phyloP scores from a whole-genome alignment of 2,113 vertebrate species.

The Pipa parva region DNA sequence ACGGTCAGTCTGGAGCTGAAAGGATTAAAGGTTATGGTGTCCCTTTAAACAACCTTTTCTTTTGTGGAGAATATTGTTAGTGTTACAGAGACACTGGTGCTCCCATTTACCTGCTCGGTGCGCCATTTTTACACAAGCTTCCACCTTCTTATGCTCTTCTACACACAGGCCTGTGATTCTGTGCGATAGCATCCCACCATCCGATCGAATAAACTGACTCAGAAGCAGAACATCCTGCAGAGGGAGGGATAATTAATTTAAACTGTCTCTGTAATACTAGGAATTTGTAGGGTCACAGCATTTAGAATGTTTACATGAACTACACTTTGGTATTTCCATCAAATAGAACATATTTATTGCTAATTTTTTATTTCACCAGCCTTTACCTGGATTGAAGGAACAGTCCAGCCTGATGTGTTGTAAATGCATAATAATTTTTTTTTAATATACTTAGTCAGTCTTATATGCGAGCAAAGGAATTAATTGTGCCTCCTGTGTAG shows the following conservation, averaged over 20 bases:
- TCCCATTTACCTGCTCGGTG: conserved; percentile 81
- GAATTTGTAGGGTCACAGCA: no score
- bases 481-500: no score
- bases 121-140: conserved; percentile 92
- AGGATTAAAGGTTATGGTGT: no score
- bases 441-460: no score
- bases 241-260: conserved; percentile 23
- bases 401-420: not conserved
- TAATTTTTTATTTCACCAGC: not conserved
- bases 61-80: no score
- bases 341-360: not conserved
- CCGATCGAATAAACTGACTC: conserved; percentile 89
- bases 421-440: no score
- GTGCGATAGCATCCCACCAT: conserved; percentile 85
- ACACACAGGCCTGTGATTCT: conserved; percentile 84
- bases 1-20: no score
- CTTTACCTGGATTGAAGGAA: not conserved
- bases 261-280: conserved; percentile 15
- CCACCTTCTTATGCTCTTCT: conserved; percentile 86
- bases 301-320: no score
- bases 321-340: not conserved
- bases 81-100: not conserved
- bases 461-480: no score
- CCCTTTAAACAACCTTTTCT: no score
- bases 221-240: conserved; percentile 86